These are phyloP conservation scores for Platycheirus rosarum DNA, from an alignment of 2,888 invertebrate species.

Conservation along the genomic window DNA sequence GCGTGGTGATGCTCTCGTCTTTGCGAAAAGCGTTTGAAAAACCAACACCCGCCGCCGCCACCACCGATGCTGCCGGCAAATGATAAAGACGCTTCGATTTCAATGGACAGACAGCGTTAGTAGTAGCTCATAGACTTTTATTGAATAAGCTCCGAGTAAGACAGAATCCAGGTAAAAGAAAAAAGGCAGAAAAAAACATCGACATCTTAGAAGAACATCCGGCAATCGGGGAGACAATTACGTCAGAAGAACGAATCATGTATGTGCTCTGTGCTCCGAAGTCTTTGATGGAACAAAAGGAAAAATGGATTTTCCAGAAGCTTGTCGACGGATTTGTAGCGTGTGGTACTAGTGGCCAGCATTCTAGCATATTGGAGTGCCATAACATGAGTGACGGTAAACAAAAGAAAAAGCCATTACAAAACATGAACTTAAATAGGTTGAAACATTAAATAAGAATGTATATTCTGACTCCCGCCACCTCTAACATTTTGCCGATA, in stretches of 20 bases:
- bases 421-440: constrained; percentile 66
- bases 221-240: constrained; percentile 51
- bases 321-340: constrained; percentile 35
- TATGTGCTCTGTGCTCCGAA: constrained; percentile 9
- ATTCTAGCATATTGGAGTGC: constrained; percentile 46
- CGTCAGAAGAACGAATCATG: constrained; percentile 65
- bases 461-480: constrained; percentile 42
- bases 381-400: constrained; percentile 59
- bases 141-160: constrained; percentile 36
- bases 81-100: constrained; percentile 60
- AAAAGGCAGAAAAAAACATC: constrained; percentile 36
- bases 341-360: constrained; percentile 12
- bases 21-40: constrained; percentile 40
- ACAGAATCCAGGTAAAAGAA: constrained; percentile 40
- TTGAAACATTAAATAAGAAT: constrained; percentile 36
- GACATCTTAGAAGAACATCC: background rate
- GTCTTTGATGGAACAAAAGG: constrained; percentile 39
- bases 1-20: constrained; percentile 8
- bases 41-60: background rate
- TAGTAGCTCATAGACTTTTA: constrained; percentile 37
- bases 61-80: constrained; percentile 24
- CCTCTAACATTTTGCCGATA: constrained; percentile 6
- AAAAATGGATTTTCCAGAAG: constrained; percentile 59
- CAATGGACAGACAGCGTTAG: constrained; percentile 42
- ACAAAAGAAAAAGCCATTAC: constrained; percentile 56